These are phyloP conservation scores for Camponotus floridanus DNA, from an alignment of 1,140 invertebrate species.

Conservation along the genomic window DNA sequence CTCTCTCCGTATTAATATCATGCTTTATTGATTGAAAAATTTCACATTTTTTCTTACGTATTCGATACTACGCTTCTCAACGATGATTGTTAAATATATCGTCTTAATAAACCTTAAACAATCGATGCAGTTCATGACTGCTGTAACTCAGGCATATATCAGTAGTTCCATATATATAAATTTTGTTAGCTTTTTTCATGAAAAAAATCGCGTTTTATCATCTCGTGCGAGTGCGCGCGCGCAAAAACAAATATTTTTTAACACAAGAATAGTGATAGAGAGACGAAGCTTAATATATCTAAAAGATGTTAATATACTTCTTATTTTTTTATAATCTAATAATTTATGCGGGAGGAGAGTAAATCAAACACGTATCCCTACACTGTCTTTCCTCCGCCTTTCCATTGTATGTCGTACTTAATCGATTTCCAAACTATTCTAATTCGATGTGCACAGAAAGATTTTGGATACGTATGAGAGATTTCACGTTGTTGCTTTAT, in stretches of 20 bases:
- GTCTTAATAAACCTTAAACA: constrained; percentile 1
- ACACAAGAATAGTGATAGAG: constrained; percentile 44
- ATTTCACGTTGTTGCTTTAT: constrained; percentile 73
- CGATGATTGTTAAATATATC: constrained; percentile 27
- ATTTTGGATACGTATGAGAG: constrained; percentile 60
- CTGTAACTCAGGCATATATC: constrained; percentile 19
- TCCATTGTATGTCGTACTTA: constrained; percentile 37
- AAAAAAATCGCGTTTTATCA: constrained; percentile 20
- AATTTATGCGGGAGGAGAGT: constrained; percentile 61
- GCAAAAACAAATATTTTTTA: constrained; percentile 42
- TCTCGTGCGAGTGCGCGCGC: background rate
- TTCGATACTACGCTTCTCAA: background rate
- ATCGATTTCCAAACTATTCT: constrained; percentile 51
- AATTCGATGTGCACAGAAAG: constrained; percentile 66
- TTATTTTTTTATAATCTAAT: constrained; percentile 73
- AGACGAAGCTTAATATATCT: constrained; percentile 43
- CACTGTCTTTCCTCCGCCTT: background rate
- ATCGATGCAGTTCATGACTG: background rate
- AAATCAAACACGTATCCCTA: constrained; percentile 35
- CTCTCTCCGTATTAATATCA: background rate
- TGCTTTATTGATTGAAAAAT: constrained; percentile 7
- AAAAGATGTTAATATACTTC: constrained; percentile 64
- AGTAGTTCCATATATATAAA: background rate
- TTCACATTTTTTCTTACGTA: constrained; percentile 5
- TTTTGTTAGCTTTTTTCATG: constrained; percentile 32